Percentiles rank a stretch among this genome's conserved stretches.
phyloP scores from a whole-genome alignment of 2,888 invertebrate genomes.

The Drosophila nigritarsus region DNA sequence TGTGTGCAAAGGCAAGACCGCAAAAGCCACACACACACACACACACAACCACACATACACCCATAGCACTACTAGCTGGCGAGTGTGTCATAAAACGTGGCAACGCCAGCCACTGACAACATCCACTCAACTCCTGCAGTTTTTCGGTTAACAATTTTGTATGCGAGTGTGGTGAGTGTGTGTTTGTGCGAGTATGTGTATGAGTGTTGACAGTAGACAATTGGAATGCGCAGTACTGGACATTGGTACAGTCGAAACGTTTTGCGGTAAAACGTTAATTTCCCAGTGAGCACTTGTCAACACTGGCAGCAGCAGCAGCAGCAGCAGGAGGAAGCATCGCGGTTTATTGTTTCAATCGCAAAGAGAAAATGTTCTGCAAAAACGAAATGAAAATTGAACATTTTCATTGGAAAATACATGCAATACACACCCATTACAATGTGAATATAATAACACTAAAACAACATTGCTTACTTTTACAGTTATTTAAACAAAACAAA shows the following conservation, averaged over 20 bases:
- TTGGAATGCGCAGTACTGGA: conserved; percentile 62
- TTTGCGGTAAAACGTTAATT: conserved; percentile 80
- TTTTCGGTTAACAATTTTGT: conserved; percentile 74
- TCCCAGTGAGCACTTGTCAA: conserved; percentile 76
- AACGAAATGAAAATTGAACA: conserved; percentile 43
- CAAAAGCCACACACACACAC: conserved; percentile 68
- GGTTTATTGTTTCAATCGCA: conserved; percentile 59
- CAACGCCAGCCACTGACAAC: conserved; percentile 69
- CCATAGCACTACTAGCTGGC: conserved; percentile 16
- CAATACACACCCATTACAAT: conserved; percentile 5
- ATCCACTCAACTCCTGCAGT: conserved; percentile 77
- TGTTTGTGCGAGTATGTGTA: conserved; percentile 14
- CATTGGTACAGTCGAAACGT: conserved; percentile 57
- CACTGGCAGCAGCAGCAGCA: conserved; percentile 55
- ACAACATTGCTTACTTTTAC: conserved; percentile 10
- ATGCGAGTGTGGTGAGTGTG: conserved; percentile 7
- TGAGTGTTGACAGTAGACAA: conserved; percentile 75
- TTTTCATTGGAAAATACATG: conserved; percentile 46
- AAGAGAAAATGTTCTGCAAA: conserved; percentile 16
- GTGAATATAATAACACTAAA: conserved; percentile 12
- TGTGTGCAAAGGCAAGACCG: conserved; percentile 77
- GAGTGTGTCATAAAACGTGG: conserved; percentile 43
- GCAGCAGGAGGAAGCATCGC: conserved; percentile 30
- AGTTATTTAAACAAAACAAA: conserved; percentile 12
- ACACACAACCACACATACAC: conserved; percentile 11